Conservation (phyloP, 2,797 vertebrate species). For the Pantherophis alleghaniensis region DNA sequence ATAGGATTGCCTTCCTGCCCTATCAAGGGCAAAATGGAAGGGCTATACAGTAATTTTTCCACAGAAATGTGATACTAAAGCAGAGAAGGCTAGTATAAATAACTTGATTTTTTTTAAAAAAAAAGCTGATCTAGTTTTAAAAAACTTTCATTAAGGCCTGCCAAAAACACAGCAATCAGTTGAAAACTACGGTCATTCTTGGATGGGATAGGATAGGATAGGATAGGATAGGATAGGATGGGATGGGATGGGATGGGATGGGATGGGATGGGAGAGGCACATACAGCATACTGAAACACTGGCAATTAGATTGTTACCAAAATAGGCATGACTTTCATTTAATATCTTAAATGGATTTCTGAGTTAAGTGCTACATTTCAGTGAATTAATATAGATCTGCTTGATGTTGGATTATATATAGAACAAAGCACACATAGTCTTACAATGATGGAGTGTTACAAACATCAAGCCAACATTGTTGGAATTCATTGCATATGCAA, state of each 20-base stretch:
- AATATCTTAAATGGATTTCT: conserved; percentile 24
- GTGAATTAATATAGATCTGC: conserved; percentile 33
- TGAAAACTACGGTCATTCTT: conserved; percentile 34
- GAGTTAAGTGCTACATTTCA: conserved; percentile 19
- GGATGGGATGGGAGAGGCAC: background rate
- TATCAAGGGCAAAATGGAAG: conserved; percentile 28
- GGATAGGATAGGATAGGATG: background rate
- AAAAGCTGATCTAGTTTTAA: background rate
- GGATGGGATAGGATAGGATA: background rate
- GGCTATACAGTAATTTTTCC: background rate
- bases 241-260: conserved; percentile 32
- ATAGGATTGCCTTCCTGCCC: background rate
- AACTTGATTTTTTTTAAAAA: conserved; percentile 20
- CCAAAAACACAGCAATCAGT: conserved; percentile 50
- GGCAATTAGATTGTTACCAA: conserved; percentile 39
- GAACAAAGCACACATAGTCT: background rate
- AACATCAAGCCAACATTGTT: background rate
- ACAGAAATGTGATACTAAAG: conserved; percentile 6
- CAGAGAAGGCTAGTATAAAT: conserved; percentile 39
- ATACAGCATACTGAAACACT: background rate
- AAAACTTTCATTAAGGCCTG: conserved; percentile 25
- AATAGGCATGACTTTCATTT: conserved; percentile 26
- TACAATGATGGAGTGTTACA: background rate
- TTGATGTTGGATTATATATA: conserved; percentile 2
- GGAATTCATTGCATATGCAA: background rate